These are phyloP conservation scores for Rugalucina vietnamica DNA, from an alignment of 2,888 invertebrate genomes.

Conservation along the genomic window DNA sequence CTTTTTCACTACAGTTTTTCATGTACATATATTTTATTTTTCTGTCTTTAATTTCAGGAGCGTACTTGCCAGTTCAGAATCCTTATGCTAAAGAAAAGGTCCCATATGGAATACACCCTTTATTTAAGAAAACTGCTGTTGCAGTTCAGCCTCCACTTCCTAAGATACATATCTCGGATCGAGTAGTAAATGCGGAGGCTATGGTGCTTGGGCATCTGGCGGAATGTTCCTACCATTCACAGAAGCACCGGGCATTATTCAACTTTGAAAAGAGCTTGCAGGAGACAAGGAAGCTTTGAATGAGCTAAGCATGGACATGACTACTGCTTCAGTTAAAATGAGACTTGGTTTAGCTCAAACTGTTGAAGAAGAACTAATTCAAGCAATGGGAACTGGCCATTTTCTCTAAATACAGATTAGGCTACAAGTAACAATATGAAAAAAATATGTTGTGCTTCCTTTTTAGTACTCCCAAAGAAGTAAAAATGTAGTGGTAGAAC, in stretches of 20 bases:
- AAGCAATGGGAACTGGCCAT: not conserved
- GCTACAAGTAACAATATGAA: slow-evolving; percentile 40
- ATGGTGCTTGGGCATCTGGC: slow-evolving; percentile 2
- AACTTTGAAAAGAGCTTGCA: not conserved
- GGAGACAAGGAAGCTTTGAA: not conserved
- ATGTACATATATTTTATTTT: not conserved
- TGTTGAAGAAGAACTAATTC: not conserved
- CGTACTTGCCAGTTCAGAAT: not conserved
- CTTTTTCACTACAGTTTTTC: too few species aligned
- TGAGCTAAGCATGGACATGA: not conserved
- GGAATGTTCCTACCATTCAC: slow-evolving; percentile 1
- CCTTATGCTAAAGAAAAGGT: not conserved
- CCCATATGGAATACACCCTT: slow-evolving; percentile 8
- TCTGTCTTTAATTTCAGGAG: not conserved
- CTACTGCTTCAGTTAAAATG: slow-evolving; percentile 9
- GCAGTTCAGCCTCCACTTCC: not conserved
- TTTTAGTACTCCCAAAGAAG: slow-evolving; percentile 21
- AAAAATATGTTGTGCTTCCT: slow-evolving; percentile 50
- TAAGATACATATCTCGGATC: slow-evolving; percentile 1
- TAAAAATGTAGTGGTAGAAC: slow-evolving; percentile 44
- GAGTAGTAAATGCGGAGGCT: not conserved
- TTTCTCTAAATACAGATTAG: slow-evolving; percentile 51
- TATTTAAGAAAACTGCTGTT: not conserved
- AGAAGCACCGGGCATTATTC: not conserved
- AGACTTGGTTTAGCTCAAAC: not conserved